These are phyloP conservation scores for Maccullochella peelii DNA, from an alignment of 2,113 vertebrate genomes.

Conservation along the genomic window DNA sequence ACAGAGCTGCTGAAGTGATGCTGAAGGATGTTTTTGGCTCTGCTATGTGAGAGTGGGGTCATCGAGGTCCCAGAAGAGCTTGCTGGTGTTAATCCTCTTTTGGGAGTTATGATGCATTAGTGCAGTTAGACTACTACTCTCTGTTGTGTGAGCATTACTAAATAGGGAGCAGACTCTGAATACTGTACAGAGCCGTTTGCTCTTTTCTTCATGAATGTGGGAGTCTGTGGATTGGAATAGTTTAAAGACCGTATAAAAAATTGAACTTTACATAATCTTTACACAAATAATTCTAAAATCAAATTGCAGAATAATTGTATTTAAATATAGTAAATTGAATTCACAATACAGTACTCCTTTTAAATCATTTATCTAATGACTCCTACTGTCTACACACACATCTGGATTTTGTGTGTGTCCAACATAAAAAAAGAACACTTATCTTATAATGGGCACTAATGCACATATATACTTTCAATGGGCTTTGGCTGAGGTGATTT, in stretches of 20 bases:
- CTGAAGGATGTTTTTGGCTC: conserved; percentile 66
- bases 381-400: not conserved
- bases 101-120: conserved; percentile 80
- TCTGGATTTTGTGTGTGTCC: not conserved
- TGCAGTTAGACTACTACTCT: conserved; percentile 72
- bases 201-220: conserved; percentile 28
- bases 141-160: conserved; percentile 53
- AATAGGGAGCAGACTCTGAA: conserved; percentile 16
- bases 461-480: conserved; percentile 10
- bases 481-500: conserved; percentile 36
- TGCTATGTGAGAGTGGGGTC: conserved; percentile 74
- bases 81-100: conserved; percentile 82
- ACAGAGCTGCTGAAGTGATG: conserved; percentile 56
- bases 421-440: not conserved
- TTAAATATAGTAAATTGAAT: not conserved
- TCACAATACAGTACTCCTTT: not conserved
- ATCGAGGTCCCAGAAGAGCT: conserved; percentile 72
- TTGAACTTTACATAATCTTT: no score
- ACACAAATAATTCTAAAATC: not conserved
- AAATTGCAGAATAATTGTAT: not conserved
- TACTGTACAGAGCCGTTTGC: not conserved
- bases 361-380: not conserved
- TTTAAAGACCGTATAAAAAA: not conserved
- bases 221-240: not conserved
- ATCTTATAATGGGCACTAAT: conserved; percentile 13